Base-by-base conservation (phyloP, 2,888 invertebrate genomes). In the Pasiphila rectangulata region DNA sequence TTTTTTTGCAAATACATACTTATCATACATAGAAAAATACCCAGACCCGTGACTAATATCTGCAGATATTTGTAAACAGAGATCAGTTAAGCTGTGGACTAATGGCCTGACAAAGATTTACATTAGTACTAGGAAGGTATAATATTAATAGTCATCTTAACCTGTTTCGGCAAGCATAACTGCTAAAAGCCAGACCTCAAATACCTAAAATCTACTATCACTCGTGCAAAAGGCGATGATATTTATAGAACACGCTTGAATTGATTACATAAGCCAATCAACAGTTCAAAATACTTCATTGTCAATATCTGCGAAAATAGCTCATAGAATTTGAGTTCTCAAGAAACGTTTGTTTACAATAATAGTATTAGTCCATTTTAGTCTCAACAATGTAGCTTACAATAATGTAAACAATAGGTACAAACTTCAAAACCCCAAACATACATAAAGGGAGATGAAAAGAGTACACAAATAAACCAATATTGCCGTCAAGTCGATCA, bases 401-500 rank as follows among this genome's bases (percentile, higher is more conserved):
- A 59, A 69, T 61, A 63, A 69, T 68, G 64, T 61, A 62, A 68
- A 80, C 76, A 80, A 80, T 69, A 64, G 65, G 50, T 64, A 71
- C 71, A 70, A 71, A 62, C 59, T 69, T 61, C 61, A 69, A 71
- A 69, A 67, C 67, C 72, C 66, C 63, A 72, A 82, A 79, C 76
- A 78, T 63, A 65, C 60, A 62, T 63, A 67, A 57, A 61, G 55
- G 50, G 51, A 58, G 54, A 58, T 53, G 53, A 69, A 73, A 69
- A 72, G 72, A 63, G 58, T 64, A 61, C 66, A 79, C 75, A 83
- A 79, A 79, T 72, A 78, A 72, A 74, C 73, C 79, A 80, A 83
- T 83, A 81, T 72, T 66, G 71, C 62, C 79, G 80, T 84, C 84
- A 84, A 83, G 66, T 74, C 53, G 57, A 67, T 67, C 60, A 86